These are phyloP conservation scores for Bos taurus DNA, from an alignment of 2,113 vertebrate genomes.

Conservation along the genomic window ARS-UCD2.0 NC_037350.1:27799501-27800000, in stretches of 20 bases:
- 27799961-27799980: no score
- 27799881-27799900: background rate
- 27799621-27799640: background rate
- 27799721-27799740: background rate
- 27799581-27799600: background rate
- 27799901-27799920: background rate
- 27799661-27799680: background rate
- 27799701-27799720: background rate
- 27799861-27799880: background rate
- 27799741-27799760: background rate
- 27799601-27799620: background rate
- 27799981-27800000: no score
- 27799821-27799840: background rate
- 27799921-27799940: background rate
- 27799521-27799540: background rate
- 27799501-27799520: background rate
- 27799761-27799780: background rate
- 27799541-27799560: background rate
- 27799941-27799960: no score
- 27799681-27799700: background rate
- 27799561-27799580: background rate
- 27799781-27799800: background rate
- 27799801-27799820: background rate
- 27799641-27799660: background rate
- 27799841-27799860: background rate